These are phyloP conservation scores for Ridgeia piscesae DNA, from an alignment of 1,140 invertebrate genomes.

Conservation along the genomic window DNA sequence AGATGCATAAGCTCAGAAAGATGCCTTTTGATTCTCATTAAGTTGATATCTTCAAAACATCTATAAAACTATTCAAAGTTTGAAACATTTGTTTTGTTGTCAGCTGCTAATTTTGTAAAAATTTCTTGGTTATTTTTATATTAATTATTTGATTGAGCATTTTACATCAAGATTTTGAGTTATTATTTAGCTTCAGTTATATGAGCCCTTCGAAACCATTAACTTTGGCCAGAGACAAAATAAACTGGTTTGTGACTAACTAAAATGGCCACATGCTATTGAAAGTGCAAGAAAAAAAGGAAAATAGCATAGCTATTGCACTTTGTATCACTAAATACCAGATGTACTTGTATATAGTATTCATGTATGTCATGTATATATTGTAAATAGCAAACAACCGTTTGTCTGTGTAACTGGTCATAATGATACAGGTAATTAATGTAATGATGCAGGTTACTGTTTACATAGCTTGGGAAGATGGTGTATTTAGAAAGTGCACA, in stretches of 20 bases:
- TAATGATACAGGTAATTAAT: neutral
- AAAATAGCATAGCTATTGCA: neutral
- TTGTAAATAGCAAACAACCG: neutral
- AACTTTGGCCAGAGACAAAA: neutral
- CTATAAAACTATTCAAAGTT: neutral
- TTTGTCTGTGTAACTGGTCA: neutral
- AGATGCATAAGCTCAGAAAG: no score
- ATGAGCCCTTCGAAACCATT: no score
- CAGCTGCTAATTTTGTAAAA: neutral
- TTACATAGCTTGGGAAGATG: neutral
- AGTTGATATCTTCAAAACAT: neutral
- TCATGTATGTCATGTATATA: neutral
- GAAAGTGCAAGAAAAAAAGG: neutral
- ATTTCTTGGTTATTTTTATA: neutral
- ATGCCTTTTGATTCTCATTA: no score
- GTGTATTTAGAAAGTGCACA: neutral
- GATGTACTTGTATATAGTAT: neutral
- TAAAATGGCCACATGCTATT: neutral
- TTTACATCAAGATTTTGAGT: neutral
- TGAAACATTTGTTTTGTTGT: neutral
- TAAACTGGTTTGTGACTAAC: neutral
- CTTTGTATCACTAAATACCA: neutral
- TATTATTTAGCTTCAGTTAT: neutral
- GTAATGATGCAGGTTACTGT: neutral
- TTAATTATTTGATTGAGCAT: neutral